These are phyloP conservation scores for Nanger granti DNA, from an alignment of 2,113 vertebrate species.

Conservation along the genomic window DNA sequence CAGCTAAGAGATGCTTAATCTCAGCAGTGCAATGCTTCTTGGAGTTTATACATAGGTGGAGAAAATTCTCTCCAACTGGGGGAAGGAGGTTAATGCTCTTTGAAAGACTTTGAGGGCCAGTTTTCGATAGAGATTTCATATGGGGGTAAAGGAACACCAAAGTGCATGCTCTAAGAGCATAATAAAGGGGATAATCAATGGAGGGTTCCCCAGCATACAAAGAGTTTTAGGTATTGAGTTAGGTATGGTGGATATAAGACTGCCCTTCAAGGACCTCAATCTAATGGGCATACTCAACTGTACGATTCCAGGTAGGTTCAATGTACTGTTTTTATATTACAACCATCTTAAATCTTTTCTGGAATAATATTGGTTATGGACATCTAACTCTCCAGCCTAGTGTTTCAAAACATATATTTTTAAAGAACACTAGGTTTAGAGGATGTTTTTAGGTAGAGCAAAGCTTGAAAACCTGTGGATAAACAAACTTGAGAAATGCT, in stretches of 20 bases:
- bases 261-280: background rate
- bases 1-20: slow-evolving; percentile 62
- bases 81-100: slow-evolving; percentile 53
- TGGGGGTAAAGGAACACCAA: background rate
- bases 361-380: background rate
- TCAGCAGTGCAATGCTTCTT: slow-evolving; percentile 53
- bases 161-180: background rate
- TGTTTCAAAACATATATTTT: background rate
- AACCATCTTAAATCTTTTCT: background rate
- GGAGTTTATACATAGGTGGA: slow-evolving; percentile 46
- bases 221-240: background rate
- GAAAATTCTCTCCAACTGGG: slow-evolving; percentile 38
- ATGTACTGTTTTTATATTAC: background rate
- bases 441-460: background rate
- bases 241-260: background rate
- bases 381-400: background rate
- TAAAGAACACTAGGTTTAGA: background rate
- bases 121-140: slow-evolving; percentile 39
- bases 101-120: slow-evolving; percentile 42
- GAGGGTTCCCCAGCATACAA: background rate
- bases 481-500: slow-evolving; percentile 20
- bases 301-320: background rate
- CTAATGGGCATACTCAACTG: background rate
- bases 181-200: background rate
- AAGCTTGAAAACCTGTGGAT: background rate